Evolutionary conservation across 2,113 vertebrate species (phyloP).

Genomic region (Cinclus cinclus): DNA sequence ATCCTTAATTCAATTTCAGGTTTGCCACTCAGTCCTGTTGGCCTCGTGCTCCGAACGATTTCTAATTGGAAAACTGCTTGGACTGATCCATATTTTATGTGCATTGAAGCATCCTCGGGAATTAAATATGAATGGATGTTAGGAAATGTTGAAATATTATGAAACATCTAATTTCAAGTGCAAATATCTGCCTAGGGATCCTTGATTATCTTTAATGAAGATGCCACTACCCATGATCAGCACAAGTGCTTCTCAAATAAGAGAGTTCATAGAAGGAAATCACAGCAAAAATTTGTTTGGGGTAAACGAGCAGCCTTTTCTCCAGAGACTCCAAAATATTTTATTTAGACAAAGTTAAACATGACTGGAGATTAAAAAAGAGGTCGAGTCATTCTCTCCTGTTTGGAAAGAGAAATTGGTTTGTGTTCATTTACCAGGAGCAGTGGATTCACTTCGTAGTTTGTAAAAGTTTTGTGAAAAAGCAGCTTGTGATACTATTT

Average conservation of each 20-base stretch:
- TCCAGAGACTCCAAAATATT: constrained; percentile 16
- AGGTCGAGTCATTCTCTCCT: background rate
- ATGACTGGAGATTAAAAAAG: background rate
- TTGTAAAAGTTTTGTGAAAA: constrained; percentile 1
- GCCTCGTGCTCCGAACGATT: background rate
- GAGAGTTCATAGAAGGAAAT: background rate
- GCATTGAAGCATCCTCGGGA: constrained; percentile 66
- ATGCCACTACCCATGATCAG: constrained; percentile 15
- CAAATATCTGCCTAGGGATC: constrained; percentile 45
- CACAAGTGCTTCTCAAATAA: constrained; percentile 4
- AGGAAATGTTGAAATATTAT: constrained; percentile 18
- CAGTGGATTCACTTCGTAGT: background rate
- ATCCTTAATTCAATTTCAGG: background rate
- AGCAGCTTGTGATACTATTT: constrained; percentile 16
- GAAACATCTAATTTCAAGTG: constrained; percentile 33
- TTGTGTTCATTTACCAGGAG: constrained; percentile 12
- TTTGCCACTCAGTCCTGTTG: background rate
- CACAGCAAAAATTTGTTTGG: constrained; percentile 26
- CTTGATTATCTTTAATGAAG: constrained; percentile 70
- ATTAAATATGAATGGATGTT: constrained; percentile 69
- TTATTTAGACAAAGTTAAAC: constrained; percentile 9
- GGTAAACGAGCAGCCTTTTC: constrained; percentile 35
- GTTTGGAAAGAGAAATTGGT: background rate
- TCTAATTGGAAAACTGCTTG: constrained; percentile 57
- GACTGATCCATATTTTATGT: constrained; percentile 67